Conservation (phyloP, 2,797 vertebrate species). For the Scolopax rusticola region DNA sequence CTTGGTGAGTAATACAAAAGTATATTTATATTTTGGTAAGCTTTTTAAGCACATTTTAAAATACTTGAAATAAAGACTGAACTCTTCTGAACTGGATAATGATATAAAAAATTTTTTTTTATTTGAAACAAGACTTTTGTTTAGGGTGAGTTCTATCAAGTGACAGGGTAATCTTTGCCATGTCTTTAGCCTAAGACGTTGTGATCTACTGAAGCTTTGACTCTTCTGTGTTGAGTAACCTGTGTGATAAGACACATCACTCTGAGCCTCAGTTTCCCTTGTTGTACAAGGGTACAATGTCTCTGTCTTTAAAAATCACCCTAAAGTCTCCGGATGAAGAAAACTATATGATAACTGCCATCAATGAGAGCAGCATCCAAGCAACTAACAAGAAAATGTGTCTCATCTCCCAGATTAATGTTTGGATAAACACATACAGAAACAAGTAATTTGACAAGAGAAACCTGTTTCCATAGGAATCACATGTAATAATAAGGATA, state of each 20-base stretch:
- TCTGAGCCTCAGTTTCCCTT: background rate
- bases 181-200: background rate
- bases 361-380: constrained; percentile 29
- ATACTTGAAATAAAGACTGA: background rate
- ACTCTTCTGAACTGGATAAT: background rate
- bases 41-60: background rate
- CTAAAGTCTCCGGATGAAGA: background rate
- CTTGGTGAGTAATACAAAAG: background rate
- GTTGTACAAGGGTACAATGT: background rate
- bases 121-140: background rate
- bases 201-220: background rate
- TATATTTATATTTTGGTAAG: background rate
- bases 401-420: constrained; percentile 21
- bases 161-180: background rate
- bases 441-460: constrained; percentile 3
- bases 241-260: background rate
- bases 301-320: background rate
- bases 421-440: constrained; percentile 8
- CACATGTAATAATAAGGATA: background rate
- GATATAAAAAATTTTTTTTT: background rate
- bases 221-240: accelerated
- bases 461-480: constrained; percentile 6
- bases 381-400: constrained; percentile 16
- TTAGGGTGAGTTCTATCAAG: background rate
- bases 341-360: background rate